Evolutionary conservation across 2,888 invertebrate species (phyloP).

Genomic region (Mystacides longicornis): DNA sequence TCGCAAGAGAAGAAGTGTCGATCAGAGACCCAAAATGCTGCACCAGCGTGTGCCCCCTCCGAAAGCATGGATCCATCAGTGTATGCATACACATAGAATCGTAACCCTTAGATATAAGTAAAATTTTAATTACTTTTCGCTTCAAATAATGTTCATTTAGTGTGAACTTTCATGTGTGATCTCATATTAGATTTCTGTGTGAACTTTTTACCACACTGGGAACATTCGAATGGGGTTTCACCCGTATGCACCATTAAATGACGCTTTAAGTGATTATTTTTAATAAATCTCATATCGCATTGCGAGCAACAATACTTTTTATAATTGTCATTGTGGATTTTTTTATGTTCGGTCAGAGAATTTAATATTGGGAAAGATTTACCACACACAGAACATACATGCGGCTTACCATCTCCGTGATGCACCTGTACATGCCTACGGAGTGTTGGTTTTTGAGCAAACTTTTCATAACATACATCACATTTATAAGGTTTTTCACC

Average conservation of each 20-base stretch:
- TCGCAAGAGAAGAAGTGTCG: too few relatives aligned
- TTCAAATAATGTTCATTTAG: not conserved
- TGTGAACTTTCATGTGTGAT: not conserved
- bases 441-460: not conserved
- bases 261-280: not conserved
- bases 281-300: not conserved
- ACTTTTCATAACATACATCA: not conserved
- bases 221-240: not conserved
- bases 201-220: not conserved
- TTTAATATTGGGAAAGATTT: not conserved
- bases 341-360: not conserved
- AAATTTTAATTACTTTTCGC: too few relatives aligned
- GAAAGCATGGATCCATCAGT: too few relatives aligned
- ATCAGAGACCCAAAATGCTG: too few relatives aligned
- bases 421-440: not conserved
- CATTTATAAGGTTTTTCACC: not conserved
- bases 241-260: not conserved
- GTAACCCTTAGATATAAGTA: too few relatives aligned
- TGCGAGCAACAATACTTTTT: not conserved
- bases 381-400: not conserved
- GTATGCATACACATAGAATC: too few relatives aligned
- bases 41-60: too few relatives aligned
- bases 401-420: not conserved
- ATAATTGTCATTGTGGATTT: not conserved
- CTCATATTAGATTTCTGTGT: not conserved